A percentile compares a stretch with the other conserved stretches of the same genome.
phyloP scores from a whole-genome alignment of 2,113 vertebrate genomes.

The Echinops telfairi region DNA sequence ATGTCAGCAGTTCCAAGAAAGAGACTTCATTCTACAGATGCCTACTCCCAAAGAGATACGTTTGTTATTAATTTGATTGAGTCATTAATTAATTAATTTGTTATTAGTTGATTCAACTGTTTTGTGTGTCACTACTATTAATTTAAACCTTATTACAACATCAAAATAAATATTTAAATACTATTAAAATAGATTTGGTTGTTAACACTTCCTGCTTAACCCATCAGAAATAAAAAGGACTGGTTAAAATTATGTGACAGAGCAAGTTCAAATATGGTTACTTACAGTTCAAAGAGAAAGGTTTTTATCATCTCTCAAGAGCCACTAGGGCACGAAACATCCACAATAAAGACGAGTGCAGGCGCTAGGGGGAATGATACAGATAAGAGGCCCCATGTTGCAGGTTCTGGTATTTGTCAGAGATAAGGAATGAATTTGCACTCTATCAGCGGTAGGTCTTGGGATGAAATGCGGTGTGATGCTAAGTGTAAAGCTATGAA shows the following conservation, averaged over 20 bases:
- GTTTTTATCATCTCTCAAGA: constrained; percentile 52
- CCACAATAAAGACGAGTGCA: constrained; percentile 9
- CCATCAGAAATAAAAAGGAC: constrained; percentile 26
- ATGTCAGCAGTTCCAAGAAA: neutral
- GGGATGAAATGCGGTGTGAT: neutral
- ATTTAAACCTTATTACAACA: neutral
- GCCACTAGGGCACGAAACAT: constrained; percentile 49
- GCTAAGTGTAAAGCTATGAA: neutral
- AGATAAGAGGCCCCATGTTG: constrained; percentile 2
- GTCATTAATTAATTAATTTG: no score
- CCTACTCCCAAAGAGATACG: neutral
- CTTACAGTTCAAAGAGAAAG: constrained; percentile 46
- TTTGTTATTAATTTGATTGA: no score
- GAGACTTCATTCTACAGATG: neutral
- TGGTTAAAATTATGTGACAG: constrained; percentile 37
- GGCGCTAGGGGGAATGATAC: neutral
- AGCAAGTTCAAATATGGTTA: constrained; percentile 54
- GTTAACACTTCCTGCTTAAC: constrained; percentile 22
- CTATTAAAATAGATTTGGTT: neutral
- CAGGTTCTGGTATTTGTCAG: constrained; percentile 60
- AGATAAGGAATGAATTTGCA: constrained; percentile 57
- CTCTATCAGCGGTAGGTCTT: neutral
- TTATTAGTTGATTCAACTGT: neutral
- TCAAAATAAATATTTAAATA: constrained; percentile 36
- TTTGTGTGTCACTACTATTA: neutral